These are phyloP conservation scores for Lithobates sylvaticus DNA, from an alignment of 2,797 vertebrate species.

Conservation along the genomic window DNA sequence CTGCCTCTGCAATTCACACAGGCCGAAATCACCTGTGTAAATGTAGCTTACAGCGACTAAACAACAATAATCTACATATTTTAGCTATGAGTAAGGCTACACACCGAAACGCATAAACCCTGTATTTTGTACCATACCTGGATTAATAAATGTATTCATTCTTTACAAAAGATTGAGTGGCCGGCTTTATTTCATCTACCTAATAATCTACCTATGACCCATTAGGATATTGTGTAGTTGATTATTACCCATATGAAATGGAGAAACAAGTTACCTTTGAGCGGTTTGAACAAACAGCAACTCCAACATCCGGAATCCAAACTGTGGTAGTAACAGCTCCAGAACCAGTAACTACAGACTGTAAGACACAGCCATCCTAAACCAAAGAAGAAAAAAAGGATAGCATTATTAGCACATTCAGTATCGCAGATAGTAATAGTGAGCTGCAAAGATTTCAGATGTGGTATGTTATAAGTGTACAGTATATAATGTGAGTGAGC, in stretches of 20 bases:
- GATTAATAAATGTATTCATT: too few relatives aligned
- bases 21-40: too few relatives aligned
- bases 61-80: too few relatives aligned
- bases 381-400: conserved; percentile 33
- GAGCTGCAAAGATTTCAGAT: neutral
- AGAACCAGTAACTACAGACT: conserved; percentile 93
- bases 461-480: neutral
- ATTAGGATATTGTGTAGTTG: neutral
- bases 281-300: conserved; percentile 95
- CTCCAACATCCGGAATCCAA: conserved; percentile 97
- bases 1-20: too few relatives aligned
- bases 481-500: neutral
- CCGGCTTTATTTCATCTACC: too few relatives aligned
- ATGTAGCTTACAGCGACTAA: too few relatives aligned
- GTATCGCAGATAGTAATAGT: neutral
- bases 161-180: too few relatives aligned
- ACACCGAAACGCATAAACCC: too few relatives aligned
- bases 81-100: too few relatives aligned
- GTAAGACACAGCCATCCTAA: conserved; percentile 94
- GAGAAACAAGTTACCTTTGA: conserved; percentile 84
- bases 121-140: too few relatives aligned
- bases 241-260: neutral
- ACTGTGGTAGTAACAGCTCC: conserved; percentile 93
- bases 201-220: too few relatives aligned
- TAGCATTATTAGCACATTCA: neutral